Base-by-base conservation (phyloP, 2,888 invertebrate species). In the Leistus spinibarbis region DNA sequence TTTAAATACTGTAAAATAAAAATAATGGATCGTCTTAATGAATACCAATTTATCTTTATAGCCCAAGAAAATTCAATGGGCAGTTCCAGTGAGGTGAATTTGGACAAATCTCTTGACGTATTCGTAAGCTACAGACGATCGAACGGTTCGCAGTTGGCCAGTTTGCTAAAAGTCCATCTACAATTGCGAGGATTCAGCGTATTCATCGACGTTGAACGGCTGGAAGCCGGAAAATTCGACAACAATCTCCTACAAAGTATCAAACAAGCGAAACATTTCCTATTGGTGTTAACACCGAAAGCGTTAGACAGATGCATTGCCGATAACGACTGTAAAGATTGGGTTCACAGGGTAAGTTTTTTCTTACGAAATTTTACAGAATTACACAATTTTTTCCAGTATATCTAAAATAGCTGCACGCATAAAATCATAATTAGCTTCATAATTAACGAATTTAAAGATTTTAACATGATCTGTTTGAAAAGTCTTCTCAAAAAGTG, bases 161-260 rank as follows among this genome's bases (percentile, higher is more conserved):
- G 95, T 88, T 88, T 96, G 81, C 88, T 99, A 78, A 99, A 99
- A 88, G 99, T 99, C 53, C 98, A 99, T 83, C 89, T 99, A 67
- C 97, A 99, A 85, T 87, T 99, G 77, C 88, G 98, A 81, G 98
- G 98, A 0, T 99, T 97, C 86, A 93, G 96, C 23, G 98, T 98
- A 23, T 99, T 99, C 85, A 97, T 99, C 79, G 99, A 99, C 83
- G 99, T 99, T 74, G 99, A 99, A 85, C 89, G 98, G 80, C 87
- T 99, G 77, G 96, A 98, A 86, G 99, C 99, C 23, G 99, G 99
- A 57, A 99, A 99, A 87, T 99, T 99, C 86, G 99, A 99, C 86
- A 98, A 98, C 84, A 98, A 98, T 84, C 88, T 99, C 66, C 88
- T 99, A 78, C 96, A 98, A 86, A 98, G 98, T 86, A 98, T 99